Evolutionary conservation across 2,888 invertebrate genomes (phyloP).

Genomic region (Drosophila incognita): DNA sequence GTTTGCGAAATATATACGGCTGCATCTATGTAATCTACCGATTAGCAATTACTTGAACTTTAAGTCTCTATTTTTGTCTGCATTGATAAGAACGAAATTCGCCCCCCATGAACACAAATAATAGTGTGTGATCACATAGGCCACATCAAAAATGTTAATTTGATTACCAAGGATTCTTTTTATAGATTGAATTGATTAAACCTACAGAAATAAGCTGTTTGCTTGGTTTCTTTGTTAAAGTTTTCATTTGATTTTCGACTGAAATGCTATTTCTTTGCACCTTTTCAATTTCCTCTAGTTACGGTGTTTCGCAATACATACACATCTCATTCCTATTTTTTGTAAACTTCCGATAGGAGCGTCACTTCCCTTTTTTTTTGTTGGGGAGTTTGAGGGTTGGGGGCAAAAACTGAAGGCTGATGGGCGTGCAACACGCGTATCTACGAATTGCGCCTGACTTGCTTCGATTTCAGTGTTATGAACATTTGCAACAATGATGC

Average conservation of each 20-base stretch:
- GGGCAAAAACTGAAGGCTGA: constrained; percentile 21
- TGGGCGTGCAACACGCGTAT: constrained; percentile 64
- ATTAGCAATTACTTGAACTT: constrained; percentile 27
- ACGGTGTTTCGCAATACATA: neutral
- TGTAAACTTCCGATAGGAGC: neutral
- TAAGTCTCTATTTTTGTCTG: neutral
- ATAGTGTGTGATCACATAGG: neutral
- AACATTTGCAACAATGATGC: too few relatives aligned
- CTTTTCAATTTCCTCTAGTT: neutral
- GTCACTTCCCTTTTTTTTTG: neutral
- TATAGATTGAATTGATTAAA: neutral
- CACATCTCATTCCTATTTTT: constrained; percentile 5
- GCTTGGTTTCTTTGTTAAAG: neutral
- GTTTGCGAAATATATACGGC: neutral
- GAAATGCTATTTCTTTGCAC: neutral
- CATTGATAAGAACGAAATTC: constrained; percentile 27
- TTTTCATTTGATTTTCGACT: neutral
- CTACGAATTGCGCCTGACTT: constrained; percentile 72
- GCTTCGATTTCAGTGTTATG: constrained; percentile 59
- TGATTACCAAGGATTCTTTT: neutral
- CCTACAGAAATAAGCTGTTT: neutral
- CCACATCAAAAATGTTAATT: neutral
- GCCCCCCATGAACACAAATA: neutral
- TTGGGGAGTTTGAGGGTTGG: neutral
- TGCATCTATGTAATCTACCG: constrained; percentile 63